Evolutionary conservation across 2,888 invertebrate genomes (phyloP).

Genomic region (Operophtera brumata): DNA sequence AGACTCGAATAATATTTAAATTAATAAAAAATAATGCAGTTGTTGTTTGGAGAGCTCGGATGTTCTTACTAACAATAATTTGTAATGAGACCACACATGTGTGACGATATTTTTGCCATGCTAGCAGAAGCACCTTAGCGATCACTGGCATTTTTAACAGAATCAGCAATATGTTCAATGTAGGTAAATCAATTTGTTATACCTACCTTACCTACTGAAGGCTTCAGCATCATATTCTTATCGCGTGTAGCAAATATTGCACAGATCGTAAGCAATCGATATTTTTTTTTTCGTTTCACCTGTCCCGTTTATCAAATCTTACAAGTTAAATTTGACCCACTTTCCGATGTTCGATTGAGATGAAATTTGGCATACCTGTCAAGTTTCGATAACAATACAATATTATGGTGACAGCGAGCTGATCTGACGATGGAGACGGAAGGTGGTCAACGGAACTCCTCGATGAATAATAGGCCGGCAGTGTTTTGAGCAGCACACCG

Average conservation of each 20-base stretch:
- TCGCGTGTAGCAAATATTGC: not conserved
- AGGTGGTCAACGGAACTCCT: too few species aligned
- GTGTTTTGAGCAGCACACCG: too few species aligned
- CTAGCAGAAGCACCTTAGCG: constrained; percentile 1
- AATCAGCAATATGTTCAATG: not conserved
- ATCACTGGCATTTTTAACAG: not conserved
- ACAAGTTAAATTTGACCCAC: too few species aligned
- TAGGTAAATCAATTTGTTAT: not conserved
- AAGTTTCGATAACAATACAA: too few species aligned
- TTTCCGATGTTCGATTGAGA: too few species aligned
- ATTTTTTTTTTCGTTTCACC: too few species aligned
- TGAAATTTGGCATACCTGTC: too few species aligned
- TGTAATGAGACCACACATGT: constrained; percentile 1
- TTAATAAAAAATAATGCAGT: not conserved
- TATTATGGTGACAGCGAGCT: too few species aligned
- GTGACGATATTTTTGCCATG: not conserved
- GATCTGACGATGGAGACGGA: too few species aligned
- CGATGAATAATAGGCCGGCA: too few species aligned
- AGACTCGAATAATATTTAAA: not conserved
- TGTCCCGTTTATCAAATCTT: too few species aligned
- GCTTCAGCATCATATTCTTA: not conserved
- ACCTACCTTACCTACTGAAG: not conserved
- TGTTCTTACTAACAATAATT: constrained; percentile 3
- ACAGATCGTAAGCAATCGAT: too few species aligned
- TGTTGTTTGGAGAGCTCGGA: not conserved